phyloP scores from a whole-genome alignment of 2,797 vertebrate genomes.

The Gadopsis bispinosus region DNA sequence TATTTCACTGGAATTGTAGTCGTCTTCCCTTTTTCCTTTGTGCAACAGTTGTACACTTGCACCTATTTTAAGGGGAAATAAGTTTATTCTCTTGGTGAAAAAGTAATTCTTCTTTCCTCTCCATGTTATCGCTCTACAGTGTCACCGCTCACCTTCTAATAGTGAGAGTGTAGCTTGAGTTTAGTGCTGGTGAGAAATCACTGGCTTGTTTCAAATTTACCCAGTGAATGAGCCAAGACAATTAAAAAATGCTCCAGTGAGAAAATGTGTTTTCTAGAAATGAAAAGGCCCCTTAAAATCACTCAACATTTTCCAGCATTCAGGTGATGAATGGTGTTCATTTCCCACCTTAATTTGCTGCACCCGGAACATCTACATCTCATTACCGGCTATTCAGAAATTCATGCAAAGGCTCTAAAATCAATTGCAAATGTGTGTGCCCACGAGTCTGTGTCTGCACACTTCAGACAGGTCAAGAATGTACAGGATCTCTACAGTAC shows the following conservation, averaged over 20 bases:
- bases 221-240: constrained; percentile 13
- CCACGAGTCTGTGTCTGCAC: constrained; percentile 2
- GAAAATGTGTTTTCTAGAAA: constrained; percentile 35
- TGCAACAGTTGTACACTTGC: background rate
- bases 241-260: constrained; percentile 20
- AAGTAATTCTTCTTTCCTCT: background rate
- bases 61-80: constrained; percentile 13
- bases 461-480: constrained; percentile 26
- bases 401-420: constrained; percentile 4
- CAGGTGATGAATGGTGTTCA: constrained; percentile 57
- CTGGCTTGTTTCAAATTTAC: background rate
- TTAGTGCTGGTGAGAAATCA: constrained; percentile 8
- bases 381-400: constrained; percentile 19
- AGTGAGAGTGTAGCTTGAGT: background rate
- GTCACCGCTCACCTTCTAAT: background rate
- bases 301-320: constrained; percentile 25
- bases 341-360: constrained; percentile 49
- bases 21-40: background rate
- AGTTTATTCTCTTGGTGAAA: background rate
- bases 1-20: background rate
- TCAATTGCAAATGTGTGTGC: constrained; percentile 9
- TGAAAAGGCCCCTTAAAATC: constrained; percentile 36
- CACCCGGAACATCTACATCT: background rate
- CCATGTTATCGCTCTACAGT: background rate
- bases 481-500: constrained; percentile 14